Conservation (phyloP, 1,140 invertebrate species). For the Cylas formicarius region DNA sequence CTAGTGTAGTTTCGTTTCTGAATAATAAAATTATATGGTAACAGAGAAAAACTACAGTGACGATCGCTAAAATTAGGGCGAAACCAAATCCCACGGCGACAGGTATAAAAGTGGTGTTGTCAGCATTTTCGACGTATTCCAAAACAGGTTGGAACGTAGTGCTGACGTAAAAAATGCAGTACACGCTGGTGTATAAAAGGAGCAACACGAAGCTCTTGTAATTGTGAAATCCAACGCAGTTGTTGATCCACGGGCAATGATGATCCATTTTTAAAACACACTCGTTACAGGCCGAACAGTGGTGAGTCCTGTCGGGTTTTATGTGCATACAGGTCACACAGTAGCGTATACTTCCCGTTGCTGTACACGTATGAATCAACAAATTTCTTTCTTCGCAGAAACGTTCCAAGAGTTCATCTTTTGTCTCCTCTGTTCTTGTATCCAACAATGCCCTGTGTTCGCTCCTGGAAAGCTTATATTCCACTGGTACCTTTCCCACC, state of each 20-base stretch:
- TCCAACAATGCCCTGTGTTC: slow-evolving; percentile 17
- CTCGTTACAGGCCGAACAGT: slow-evolving; percentile 34
- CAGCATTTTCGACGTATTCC: neutral
- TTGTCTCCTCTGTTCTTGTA: slow-evolving; percentile 16
- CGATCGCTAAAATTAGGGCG: slow-evolving; percentile 15
- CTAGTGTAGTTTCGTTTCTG: slow-evolving; percentile 46
- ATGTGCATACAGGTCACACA: slow-evolving; percentile 32
- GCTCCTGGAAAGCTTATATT: slow-evolving; percentile 21
- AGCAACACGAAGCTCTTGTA: slow-evolving; percentile 35
- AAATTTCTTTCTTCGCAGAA: slow-evolving; percentile 21
- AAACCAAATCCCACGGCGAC: slow-evolving; percentile 23
- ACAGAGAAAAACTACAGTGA: slow-evolving; percentile 21
- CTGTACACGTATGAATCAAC: slow-evolving; percentile 21
- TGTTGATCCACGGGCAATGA: slow-evolving; percentile 71
- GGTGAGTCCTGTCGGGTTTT: slow-evolving; percentile 37
- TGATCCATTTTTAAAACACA: slow-evolving; percentile 70
- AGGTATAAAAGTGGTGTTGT: neutral
- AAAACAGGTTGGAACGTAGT: slow-evolving; percentile 26
- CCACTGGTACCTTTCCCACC: slow-evolving; percentile 20
- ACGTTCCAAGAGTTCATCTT: slow-evolving; percentile 22
- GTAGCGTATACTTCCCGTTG: slow-evolving; percentile 25
- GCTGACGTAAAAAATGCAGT: slow-evolving; percentile 27
- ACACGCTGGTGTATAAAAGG: slow-evolving; percentile 26
- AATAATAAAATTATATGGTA: slow-evolving; percentile 25
- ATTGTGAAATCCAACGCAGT: slow-evolving; percentile 54